Base-by-base conservation (phyloP, 1,140 invertebrate genomes). In the Bombus balteatus region DNA sequence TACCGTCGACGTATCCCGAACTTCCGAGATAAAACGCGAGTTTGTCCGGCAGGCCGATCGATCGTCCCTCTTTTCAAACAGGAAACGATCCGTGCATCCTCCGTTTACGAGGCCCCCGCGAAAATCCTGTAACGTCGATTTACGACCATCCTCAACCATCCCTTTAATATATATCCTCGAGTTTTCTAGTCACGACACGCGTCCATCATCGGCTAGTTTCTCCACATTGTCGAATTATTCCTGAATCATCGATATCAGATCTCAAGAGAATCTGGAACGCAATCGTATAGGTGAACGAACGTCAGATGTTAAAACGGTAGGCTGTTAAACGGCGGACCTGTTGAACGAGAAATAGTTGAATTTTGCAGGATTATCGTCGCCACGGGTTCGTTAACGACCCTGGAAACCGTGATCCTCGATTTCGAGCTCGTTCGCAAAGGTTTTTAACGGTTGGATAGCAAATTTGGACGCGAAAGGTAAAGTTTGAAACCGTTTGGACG, bases 21-120 rank as follows among this genome's bases (percentile, higher is more conserved):
- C 71, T 72, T 72, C 39, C 32, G 53, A 76, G 53, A 76, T 76
- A 76, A 76, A 76, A 72, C 71, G 70, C 73, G 73, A 57, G 32
- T 37, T 13, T 47, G 47, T 57, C 47, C 73, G 43, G n/a, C 15
- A n/a, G 43, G 28, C 2, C 15, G 73, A 75, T 75, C 73, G 73
- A 75, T 75, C 73, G 73, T 32, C 34, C 25, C 53, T 57, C 59
- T 37, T 39, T 37, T 39, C 74, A 57, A 59, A 76, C 74, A 32
- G 74, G 53, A 76, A 76, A 76, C 34, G 53, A 28, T 15, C 73
- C 47, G 32, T 53, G 32, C 37, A 71, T 41, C 70, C 71, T 12
- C 37, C 70, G 70, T 71, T 71, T 71, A 41, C 37, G 25, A n/a
- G 68, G 1, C 59, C 59, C 12, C 1, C 71, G 13, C 71, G 39